phyloP scores from a whole-genome alignment of 2,797 vertebrate genomes.

The Clamator glandarius region DNA sequence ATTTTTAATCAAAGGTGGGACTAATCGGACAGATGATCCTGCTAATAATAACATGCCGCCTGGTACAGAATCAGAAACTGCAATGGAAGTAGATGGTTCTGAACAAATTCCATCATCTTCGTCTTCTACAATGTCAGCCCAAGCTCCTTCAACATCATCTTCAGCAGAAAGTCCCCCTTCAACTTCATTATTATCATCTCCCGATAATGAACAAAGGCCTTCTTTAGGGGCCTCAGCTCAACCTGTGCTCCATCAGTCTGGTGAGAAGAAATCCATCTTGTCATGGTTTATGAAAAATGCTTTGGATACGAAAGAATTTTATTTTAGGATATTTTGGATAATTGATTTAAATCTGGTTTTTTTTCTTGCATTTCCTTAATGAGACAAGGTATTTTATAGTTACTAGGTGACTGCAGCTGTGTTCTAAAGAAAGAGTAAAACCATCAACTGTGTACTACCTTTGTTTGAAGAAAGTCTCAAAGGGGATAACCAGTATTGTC shows the following conservation, averaged over 20 bases:
- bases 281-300: slow-evolving; percentile 10
- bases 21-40: slow-evolving; percentile 80
- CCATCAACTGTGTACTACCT: neutral
- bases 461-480: neutral
- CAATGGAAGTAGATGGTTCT: slow-evolving; percentile 79
- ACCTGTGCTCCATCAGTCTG: slow-evolving; percentile 74
- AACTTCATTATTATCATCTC: slow-evolving; percentile 81
- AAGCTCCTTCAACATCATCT: slow-evolving; percentile 81
- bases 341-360: neutral
- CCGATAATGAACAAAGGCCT: slow-evolving; percentile 84
- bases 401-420: neutral
- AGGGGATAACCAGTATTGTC: neutral
- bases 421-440: neutral
- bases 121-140: slow-evolving; percentile 80
- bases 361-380: neutral
- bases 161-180: slow-evolving; percentile 79
- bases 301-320: slow-evolving; percentile 7
- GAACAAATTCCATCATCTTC: slow-evolving; percentile 80
- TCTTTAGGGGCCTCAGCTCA: slow-evolving; percentile 69
- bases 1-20: slow-evolving; percentile 77
- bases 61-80: slow-evolving; percentile 75
- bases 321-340: neutral
- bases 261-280: slow-evolving; percentile 73
- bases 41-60: slow-evolving; percentile 64
- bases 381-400: neutral